Evolutionary conservation across 2,888 invertebrate genomes (phyloP).

Genomic region (Watsonalla cultraria): DNA sequence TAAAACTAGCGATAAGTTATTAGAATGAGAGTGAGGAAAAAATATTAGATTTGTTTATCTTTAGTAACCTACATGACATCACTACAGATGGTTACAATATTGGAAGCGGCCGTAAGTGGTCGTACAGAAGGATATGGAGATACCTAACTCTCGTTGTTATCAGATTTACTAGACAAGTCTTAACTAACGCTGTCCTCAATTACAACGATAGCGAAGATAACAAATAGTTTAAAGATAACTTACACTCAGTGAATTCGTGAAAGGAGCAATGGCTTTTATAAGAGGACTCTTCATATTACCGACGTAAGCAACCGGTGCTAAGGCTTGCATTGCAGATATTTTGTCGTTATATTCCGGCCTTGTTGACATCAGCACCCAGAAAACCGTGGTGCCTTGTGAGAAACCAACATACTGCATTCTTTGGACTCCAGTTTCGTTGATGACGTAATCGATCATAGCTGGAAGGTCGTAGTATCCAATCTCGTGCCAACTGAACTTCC

Average conservation of each 20-base stretch:
- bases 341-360: constrained; percentile 80
- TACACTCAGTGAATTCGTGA: constrained; percentile 72
- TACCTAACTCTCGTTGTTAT: not conserved
- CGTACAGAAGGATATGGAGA: not conserved
- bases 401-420: constrained; percentile 85
- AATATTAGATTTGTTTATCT: too few species aligned
- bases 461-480: constrained; percentile 87
- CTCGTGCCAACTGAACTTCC: constrained; percentile 85
- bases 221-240: constrained; percentile 21
- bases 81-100: too few species aligned
- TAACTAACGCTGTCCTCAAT: constrained; percentile 12
- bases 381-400: constrained; percentile 83
- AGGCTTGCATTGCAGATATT: constrained; percentile 75
- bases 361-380: constrained; percentile 79
- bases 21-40: too few species aligned
- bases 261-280: constrained; percentile 62
- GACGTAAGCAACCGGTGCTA: constrained; percentile 80
- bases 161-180: constrained; percentile 3
- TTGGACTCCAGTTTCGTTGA: constrained; percentile 70
- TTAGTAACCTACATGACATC: too few species aligned
- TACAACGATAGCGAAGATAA: constrained; percentile 7
- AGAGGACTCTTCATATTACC: constrained; percentile 68
- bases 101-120: not conserved
- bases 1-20: too few species aligned
- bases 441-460: constrained; percentile 84